Conservation (phyloP, 1,140 invertebrate species). For the Euwallacea fornicatus region DNA sequence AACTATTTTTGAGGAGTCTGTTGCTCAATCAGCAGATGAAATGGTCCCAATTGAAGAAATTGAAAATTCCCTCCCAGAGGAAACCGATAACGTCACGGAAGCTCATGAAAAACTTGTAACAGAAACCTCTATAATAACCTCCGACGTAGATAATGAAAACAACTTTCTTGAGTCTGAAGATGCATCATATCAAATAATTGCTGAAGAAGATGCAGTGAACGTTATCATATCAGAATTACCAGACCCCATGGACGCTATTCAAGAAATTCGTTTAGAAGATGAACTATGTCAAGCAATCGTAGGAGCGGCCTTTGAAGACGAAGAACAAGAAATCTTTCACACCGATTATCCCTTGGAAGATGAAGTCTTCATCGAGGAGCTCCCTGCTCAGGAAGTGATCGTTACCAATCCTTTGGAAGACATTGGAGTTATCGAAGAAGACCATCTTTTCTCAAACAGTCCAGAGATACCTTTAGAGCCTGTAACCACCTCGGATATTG, state of each 20-base stretch:
- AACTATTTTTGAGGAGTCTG: too few species aligned
- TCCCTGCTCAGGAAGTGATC: conserved; percentile 17
- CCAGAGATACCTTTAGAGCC: conserved; percentile 21
- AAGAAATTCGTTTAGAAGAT: neutral
- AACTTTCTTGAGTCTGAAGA: neutral
- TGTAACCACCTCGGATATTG: conserved; percentile 16
- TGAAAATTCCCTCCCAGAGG: too few species aligned
- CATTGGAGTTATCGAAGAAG: conserved; percentile 11
- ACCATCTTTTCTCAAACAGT: conserved; percentile 4
- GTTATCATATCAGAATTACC: neutral
- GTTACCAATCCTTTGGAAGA: conserved; percentile 29
- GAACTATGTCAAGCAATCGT: conserved; percentile 4
- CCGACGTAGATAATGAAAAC: too few species aligned
- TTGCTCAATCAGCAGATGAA: too few species aligned
- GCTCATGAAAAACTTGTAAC: too few species aligned
- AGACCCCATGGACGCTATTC: conserved; percentile 5
- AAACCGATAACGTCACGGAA: too few species aligned
- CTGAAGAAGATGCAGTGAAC: neutral
- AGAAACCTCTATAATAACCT: too few species aligned
- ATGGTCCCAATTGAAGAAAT: too few species aligned
- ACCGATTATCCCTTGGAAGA: conserved; percentile 20
- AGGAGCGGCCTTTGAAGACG: neutral
- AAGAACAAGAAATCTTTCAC: too few species aligned
- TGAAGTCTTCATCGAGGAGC: conserved; percentile 25
- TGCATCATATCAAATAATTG: neutral